These are phyloP conservation scores for Hassar affinis DNA, from an alignment of 2,113 vertebrate genomes.

Conservation along the genomic window DNA sequence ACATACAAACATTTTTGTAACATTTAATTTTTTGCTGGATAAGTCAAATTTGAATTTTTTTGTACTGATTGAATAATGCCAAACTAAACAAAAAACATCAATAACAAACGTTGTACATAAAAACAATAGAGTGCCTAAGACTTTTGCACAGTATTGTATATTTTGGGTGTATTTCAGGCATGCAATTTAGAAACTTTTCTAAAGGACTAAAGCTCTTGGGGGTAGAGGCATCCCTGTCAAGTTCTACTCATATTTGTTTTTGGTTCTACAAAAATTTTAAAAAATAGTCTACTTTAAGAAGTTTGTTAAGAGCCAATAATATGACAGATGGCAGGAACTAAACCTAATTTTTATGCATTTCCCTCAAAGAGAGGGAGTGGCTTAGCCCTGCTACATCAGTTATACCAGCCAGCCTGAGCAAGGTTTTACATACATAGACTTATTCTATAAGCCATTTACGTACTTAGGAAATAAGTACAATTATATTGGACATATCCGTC, in stretches of 20 bases:
- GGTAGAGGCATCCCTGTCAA: neutral
- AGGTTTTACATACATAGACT: neutral
- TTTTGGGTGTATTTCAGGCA: neutral
- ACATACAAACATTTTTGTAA: too few species aligned
- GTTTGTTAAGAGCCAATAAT: neutral
- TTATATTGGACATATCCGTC: neutral
- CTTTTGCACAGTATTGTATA: too few species aligned
- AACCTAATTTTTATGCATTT: neutral
- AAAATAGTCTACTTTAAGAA: neutral
- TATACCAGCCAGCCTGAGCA: neutral
- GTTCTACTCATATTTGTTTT: neutral
- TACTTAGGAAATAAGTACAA: neutral
- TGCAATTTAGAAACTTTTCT: neutral
- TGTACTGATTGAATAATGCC: too few species aligned
- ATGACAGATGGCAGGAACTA: neutral
- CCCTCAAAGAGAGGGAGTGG: neutral
- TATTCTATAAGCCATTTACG: neutral
- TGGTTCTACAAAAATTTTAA: neutral
- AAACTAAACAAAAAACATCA: too few species aligned
- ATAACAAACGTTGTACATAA: too few species aligned
- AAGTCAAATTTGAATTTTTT: too few species aligned
- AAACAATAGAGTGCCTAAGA: too few species aligned
- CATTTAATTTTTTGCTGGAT: too few species aligned
- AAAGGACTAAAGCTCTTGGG: neutral
- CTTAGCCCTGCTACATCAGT: neutral